Evolutionary conservation across 1,140 invertebrate species (phyloP), one percentile per base, ranked within the genome.

Genomic region (Bombus turneri): DNA sequence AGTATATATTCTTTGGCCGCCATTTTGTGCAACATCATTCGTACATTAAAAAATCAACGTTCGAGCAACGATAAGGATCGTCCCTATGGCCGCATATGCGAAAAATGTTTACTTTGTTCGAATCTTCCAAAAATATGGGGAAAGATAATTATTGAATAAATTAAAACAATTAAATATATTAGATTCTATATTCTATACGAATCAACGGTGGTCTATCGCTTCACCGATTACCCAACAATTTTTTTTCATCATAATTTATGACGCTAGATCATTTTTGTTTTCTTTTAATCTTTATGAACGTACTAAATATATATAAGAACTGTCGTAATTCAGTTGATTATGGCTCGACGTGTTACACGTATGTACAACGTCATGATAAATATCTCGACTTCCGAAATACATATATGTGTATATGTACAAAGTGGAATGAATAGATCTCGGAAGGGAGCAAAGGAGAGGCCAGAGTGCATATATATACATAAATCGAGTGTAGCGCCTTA

Each of bases 401-500:
- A 12, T 8, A 15, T n/a, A 2, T 1, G 37, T 37, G 3, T 25
- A 68, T 1, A 37, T 37, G 22, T 34, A 68, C 18, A 25, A 72
- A 28, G 1, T 22, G 43, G 5, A 15, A 47, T 12, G 41, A 31
- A 6, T 62, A 62, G 28, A n/a, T 15, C 1, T 10, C 34, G 15
- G 8, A 25, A 37, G 25, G 25, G 69, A 31, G 22, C 62, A 88
- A 82, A 79, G 69, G n/a, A 59, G 41, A 31, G 53, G 31, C 3
- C n/a, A 31, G 37, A 43, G 10, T 83, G 87, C 71, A 62, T 31
- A 31, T 31, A 31, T 1, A 31, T 66, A 34, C 31, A 88, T 77
- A 81, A n/a, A 76, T 68, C 79, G 80, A 41, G 31, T n/a, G 41
- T 72, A 31, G 15, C 41, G 72, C 39, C 64, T 90, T 87, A 91